Base-by-base conservation (phyloP, 2,113 vertebrate genomes). In the Mirounga angustirostris region DNA sequence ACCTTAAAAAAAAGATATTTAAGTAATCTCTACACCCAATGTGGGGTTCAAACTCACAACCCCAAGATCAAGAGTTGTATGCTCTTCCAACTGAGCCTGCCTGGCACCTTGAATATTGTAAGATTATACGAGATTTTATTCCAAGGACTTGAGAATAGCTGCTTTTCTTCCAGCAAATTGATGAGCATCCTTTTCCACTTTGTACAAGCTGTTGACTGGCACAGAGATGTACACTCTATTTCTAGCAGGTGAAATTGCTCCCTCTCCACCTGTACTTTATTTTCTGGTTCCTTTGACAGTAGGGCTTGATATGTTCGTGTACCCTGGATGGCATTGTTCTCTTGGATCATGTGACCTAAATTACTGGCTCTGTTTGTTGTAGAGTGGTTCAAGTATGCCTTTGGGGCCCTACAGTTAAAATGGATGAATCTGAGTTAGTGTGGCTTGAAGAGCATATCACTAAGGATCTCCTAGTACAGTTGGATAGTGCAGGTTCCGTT, bases 201-300 rank as follows among this genome's bases (percentile, higher is more conserved):
- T 82, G 2, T 86, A 4, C 65, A 14, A 65, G 54, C n/a, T 73
- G 91, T 82, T 87, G 94, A 10, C 71, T 93, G 33, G 69, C 61
- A 86, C 4, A 36, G 61, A 71, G 84, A 87, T 46, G 59, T 63
- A 36, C 22, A 15, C 78, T 95, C 28, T 89, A 2, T 96, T 86
- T 93, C 61, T 14, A 58, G 86, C 15, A 76, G 56, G 56, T 94
- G 56, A 95, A 74, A 74, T 81, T 36, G 87, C 58, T 97, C 82
- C 59, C 63, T 80, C 11, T 93, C 43, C 26, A 69, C 73, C 40
- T 97, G 33, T 91, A 22, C 54, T 97, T 82, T 43, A 46, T 95
- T 91, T 95, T 67, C 67, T 97, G 21, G 67, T 79, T 93, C 40
- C 83, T 96, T 89, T 89, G 82, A 81, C 56, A 91, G 2, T 74